Base-by-base conservation (phyloP, 2,113 vertebrate genomes). In the Phaethon lepturus region DNA sequence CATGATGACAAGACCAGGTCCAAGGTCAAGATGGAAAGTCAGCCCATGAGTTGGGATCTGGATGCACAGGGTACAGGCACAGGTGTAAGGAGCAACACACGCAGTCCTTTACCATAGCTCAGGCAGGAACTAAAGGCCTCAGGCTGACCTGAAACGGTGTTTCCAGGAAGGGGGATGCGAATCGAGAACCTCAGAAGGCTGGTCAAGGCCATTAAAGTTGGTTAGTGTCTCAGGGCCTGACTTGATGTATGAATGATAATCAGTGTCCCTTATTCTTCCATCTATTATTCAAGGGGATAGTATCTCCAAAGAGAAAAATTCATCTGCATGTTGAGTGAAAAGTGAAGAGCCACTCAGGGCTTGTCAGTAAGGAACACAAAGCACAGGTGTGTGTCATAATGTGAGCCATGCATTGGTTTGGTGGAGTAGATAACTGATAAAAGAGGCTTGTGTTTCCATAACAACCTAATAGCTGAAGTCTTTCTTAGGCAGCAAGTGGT, bases 381-480 rank as follows among this genome's bases (percentile, higher is more conserved):
- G 49, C 67, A 64, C 6, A 31, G 52, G 22, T 62, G 31, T 56
- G 33, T 53, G 31, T 59, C 0, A 1, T 50, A 67, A 38, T 0
- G 2, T 58, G 52, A 90, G 66, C 44, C 3, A 3, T 29, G 55
- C 26, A 26, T 58, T 2, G 0, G 0, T 82, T 68, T 78, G 60
- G 5, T 53, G 74, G 35, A 81, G 33, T 26, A 72, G 31, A 17
- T 82, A 56, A 31, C 73, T 71, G 38, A 71, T 16, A 64, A 26
- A 66, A 62, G 56, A 71, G 13, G 26, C 10, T 71, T 78, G 26
- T 78, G 93, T 93, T 96, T 92, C 78, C 69, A 85, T 93, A 92
- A 92, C 82, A 92, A 69, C 77, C 55, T 81, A 40, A 85, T 26
- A 88, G 50, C 40, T 62, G 50, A 85, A 67, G 47, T 29, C 53